Evolutionary conservation across 2,888 invertebrate species (phyloP), one percentile per base, ranked within the genome.

Genomic region (Ormyrus nitidulus): DNA sequence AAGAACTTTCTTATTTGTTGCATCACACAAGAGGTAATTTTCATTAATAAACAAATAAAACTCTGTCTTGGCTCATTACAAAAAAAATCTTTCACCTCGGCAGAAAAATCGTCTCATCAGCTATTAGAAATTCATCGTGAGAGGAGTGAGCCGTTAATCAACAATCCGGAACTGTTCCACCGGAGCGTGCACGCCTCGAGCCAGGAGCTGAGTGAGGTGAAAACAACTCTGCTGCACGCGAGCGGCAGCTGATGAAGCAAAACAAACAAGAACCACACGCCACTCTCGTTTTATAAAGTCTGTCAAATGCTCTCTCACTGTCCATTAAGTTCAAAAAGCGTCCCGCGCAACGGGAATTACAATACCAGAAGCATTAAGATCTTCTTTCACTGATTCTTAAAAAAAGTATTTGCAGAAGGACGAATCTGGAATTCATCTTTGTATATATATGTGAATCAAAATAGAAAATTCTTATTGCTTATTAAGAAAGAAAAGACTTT

Each of bases 1-100:
- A 92, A 13, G 94, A 95, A 82, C 90, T 95, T 48, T 94, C 94
- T 68, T 88, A 91, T 56, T 91, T 93, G 7, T 86, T 94, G 69
- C 87, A 89, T 66, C 86, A 87, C 4, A 84, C 84, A 73, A 87
- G 85, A 84, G 89, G 89, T 89, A 84, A 82, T 54, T 64, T 34
- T 58, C 13, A 51, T 34, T 48, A 5, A n/a, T 4, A 13, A 13
- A 19, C 19, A 19, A 66, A 11, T 34, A 53, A 51, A 53, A 19
- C 0, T 13, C 48, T 51, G 2, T 1, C 8, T 48, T 48, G 34
- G 10, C 11, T 64, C 0, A 48, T 2, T 34, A 34, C 3, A 34
- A 34, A 34, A 34, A 49, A 49, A 10, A n/a, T 48, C 13, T 49
- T 10, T 64, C 6, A 0, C 69, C 79, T 61, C 84, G 84, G 51